Base-by-base conservation (phyloP, 2,797 vertebrate genomes). In the Gymnoscopelus microlampas region DNA sequence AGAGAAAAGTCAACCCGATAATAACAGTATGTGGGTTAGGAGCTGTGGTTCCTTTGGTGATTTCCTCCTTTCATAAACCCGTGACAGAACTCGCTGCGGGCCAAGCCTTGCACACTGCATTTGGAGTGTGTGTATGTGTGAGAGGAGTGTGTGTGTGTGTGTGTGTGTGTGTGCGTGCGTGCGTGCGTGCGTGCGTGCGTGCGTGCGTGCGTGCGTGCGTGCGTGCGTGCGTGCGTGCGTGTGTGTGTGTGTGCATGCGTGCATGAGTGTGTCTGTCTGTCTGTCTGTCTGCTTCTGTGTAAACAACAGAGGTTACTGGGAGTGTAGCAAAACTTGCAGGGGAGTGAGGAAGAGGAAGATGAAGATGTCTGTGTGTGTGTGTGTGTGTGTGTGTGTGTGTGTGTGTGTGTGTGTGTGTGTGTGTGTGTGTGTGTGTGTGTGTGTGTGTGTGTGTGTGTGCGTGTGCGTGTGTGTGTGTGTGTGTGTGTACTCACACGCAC, bases 21-120 rank as follows among this genome's bases (percentile, higher is more conserved):
- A 94, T 94, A 87, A 93, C 84, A 92, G 93, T 66, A 76, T 82
- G 75, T 75, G 71, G 60, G 80, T 62, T 70, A 44, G 76, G 39
- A 83, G 78, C 81, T 88, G 90, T 58, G 91, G 91, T 90, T 73
- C 69, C 91, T 91, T 91, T 89, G 88, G 87, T 91, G 88, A 83
- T 91, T 90, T 85, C 81, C 80, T 79, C 85, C 80, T 91, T 89
- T 91, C 77, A 84, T 85, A 69, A 65, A 82, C 64, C 78, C 83
- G 68, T 59, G 65, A 78, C 57, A 76, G 71, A 66, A 78, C 78
- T 23, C 62, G 73, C 70, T 74, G 64, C 13, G 74, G 75, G 82
- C 73, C 77, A 53, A 60, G 58, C 59, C 66, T 14, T 54, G 69
- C 68, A 68, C 67, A 0, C 73, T 85, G 79, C 67, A 85, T 84